Conservation (phyloP, 2,888 invertebrate genomes). For the Netelia melanura region DNA sequence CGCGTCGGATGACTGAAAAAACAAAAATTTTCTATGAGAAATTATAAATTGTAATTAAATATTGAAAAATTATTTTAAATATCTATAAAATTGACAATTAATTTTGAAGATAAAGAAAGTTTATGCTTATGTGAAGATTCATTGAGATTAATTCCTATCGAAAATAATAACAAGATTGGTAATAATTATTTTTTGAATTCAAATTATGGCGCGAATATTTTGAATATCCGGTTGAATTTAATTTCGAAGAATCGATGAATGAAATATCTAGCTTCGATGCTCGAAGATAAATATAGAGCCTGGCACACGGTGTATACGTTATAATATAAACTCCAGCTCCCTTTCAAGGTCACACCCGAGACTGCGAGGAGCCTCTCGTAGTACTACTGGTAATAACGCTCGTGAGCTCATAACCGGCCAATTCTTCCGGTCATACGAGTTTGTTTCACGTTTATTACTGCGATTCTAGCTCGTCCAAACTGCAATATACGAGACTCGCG, state of each 20-base stretch:
- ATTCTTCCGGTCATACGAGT: slow-evolving; percentile 65
- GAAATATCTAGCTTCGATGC: neutral
- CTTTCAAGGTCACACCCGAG: slow-evolving; percentile 55
- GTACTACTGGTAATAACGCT: slow-evolving; percentile 39
- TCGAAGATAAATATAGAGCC: slow-evolving; percentile 13
- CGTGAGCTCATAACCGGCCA: slow-evolving; percentile 57
- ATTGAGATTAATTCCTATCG: no score
- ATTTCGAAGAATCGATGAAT: neutral
- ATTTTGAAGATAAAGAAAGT: no score
- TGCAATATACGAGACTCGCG: slow-evolving; percentile 11
- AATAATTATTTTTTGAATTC: no score
- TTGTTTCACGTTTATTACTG: slow-evolving; percentile 17
- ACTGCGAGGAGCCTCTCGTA: slow-evolving; percentile 32
- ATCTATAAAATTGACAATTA: no score
- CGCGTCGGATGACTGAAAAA: no score
- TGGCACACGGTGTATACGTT: slow-evolving; percentile 1
- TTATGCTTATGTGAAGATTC: no score
- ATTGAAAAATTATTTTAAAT: no score
- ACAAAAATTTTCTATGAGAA: no score
- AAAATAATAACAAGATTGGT: no score
- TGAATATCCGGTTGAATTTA: neutral
- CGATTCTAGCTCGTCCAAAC: slow-evolving; percentile 31
- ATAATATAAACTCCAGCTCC: slow-evolving; percentile 26
- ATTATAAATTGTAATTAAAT: no score
- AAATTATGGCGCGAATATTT: neutral